Conservation (phyloP, 2,888 invertebrate species). For the Tetheella fluctuosa region DNA sequence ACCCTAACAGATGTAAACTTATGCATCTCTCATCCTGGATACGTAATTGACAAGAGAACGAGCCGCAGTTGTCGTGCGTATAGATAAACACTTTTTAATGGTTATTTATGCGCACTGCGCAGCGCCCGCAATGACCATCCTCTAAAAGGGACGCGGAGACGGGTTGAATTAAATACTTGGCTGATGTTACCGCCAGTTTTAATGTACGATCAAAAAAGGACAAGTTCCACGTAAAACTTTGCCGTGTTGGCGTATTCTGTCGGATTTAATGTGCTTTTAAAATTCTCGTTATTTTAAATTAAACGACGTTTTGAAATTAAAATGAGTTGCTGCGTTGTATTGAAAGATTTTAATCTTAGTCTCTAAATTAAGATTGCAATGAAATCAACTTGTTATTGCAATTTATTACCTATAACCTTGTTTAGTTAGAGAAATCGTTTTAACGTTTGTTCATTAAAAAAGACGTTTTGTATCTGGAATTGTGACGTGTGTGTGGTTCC, state of each 20-base stretch:
- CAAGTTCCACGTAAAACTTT: conserved; percentile 15
- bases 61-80: conserved; percentile 57
- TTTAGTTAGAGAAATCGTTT: no score
- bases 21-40: conserved; percentile 45
- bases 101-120: conserved; percentile 56
- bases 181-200: conserved; percentile 40
- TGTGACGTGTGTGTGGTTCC: no score
- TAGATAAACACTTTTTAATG: conserved; percentile 73
- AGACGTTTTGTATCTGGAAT: no score
- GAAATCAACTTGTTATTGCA: neutral
- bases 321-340: neutral
- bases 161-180: conserved; percentile 43
- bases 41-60: conserved; percentile 76
- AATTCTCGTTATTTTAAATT: neutral
- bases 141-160: conserved; percentile 37
- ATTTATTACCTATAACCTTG: no score
- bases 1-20: conserved; percentile 38
- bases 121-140: conserved; percentile 31
- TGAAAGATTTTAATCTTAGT: neutral
- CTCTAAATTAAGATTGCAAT: neutral
- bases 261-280: neutral
- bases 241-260: conserved; percentile 12
- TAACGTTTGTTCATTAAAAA: no score
- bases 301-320: neutral
- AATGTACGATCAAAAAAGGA: conserved; percentile 38